Base-by-base conservation (phyloP, 2,797 vertebrate species). In the Knipowitschia caucasica region DNA sequence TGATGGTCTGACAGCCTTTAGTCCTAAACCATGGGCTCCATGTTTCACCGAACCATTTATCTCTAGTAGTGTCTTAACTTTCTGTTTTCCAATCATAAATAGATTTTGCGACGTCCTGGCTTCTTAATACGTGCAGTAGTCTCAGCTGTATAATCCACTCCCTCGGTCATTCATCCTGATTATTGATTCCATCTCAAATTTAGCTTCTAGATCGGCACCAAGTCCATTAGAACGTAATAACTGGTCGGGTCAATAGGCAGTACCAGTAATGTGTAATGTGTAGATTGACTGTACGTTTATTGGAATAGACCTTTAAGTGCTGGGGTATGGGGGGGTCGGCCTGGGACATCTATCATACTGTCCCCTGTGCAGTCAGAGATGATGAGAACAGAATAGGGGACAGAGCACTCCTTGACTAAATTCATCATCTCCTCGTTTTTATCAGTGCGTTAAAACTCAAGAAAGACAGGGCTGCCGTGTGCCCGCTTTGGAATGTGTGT, bases 111-210 rank as follows among this genome's bases (percentile, higher is more conserved):
- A 17, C 17, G 39, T 10, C 24, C 15, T 7, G 15, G 44, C 15
- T 10, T 10, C 26, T 29, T 46, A 46, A 46, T 20, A 44, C 14
- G 27, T 17, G 15, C n/a, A n/a, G n/a, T 27, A 30, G 44, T 20
- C 29, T 85, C 79, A 77, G 83, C 67, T 62, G 60, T 67, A 77
- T 87, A 72, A 85, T 85, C 87, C 80, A 86, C 77, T 77, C 53
- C 34, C 38, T 53, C 24, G 67, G 77, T 65, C 65, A 70, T 78
- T 78, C 67, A 72, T 80, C 67, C 71, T 76, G 58, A 42, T 18
- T 73, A 88, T 88, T 78, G 87, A 89, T 89, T 85, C 73, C 69
- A 67, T 80, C 69, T 86, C 73, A 79, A 66, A 83, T 87, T 78
- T 75, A 74, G 81, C 82, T 83, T 84, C 86, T 69, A 71, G 65